Evolutionary conservation across 2,113 vertebrate species (phyloP).

Genomic region (Lophius piscatorius): DNA sequence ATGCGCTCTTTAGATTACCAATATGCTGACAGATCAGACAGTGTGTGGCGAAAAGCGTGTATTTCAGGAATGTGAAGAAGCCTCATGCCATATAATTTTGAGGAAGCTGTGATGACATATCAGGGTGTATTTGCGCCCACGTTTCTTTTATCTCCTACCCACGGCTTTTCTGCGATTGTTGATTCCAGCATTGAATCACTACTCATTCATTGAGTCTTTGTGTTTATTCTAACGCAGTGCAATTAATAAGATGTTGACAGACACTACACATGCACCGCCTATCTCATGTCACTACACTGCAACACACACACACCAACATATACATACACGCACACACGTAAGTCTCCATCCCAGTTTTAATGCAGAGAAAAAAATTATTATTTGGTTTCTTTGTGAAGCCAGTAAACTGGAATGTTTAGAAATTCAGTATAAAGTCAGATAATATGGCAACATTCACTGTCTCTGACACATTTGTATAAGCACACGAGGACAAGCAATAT

Average conservation of each 20-base stretch:
- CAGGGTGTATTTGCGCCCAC: slow-evolving; percentile 7
- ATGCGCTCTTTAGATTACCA: slow-evolving; percentile 3
- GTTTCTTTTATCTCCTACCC: slow-evolving; percentile 30
- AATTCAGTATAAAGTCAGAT: slow-evolving; percentile 21
- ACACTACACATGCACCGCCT: slow-evolving; percentile 26
- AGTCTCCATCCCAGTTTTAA: not conserved
- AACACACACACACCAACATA: not conserved
- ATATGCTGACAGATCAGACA: slow-evolving; percentile 37
- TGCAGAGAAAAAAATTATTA: slow-evolving; percentile 19
- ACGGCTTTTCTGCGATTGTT: slow-evolving; percentile 31
- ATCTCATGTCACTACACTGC: not conserved
- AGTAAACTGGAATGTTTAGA: slow-evolving; percentile 9
- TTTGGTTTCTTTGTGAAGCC: slow-evolving; percentile 31
- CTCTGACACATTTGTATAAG: slow-evolving; percentile 35
- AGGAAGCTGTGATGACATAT: slow-evolving; percentile 44
- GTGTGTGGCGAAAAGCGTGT: slow-evolving; percentile 12
- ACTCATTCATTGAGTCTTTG: slow-evolving; percentile 28
- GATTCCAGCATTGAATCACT: slow-evolving; percentile 1
- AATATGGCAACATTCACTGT: slow-evolving; percentile 7
- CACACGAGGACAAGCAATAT: slow-evolving; percentile 15
- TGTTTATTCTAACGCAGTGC: slow-evolving; percentile 37
- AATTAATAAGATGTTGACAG: slow-evolving; percentile 58
- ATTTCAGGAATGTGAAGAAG: slow-evolving; percentile 33
- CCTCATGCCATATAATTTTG: slow-evolving; percentile 34
- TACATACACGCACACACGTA: not conserved